phyloP scores from a whole-genome alignment of 2,797 vertebrate genomes.

The Tokudaia muenninki region DNA sequence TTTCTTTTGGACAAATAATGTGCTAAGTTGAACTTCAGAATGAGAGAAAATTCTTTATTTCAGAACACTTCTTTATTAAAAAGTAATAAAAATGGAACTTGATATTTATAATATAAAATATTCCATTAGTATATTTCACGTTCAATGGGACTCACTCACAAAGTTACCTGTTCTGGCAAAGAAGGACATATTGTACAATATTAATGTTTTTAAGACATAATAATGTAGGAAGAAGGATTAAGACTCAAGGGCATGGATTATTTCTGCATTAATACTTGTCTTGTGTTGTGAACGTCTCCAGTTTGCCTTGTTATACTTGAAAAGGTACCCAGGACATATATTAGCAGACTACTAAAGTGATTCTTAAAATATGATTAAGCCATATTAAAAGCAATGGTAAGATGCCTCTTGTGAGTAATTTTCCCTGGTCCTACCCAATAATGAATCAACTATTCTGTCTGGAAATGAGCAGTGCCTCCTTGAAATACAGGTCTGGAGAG shows the following conservation, averaged over 20 bases:
- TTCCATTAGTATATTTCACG: conserved; percentile 45
- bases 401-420: conserved; percentile 67
- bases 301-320: conserved; percentile 44
- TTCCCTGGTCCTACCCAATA: not conserved
- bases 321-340: conserved; percentile 36
- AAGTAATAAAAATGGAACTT: conserved; percentile 38
- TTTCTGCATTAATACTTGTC: conserved; percentile 65
- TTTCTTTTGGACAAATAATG: conserved; percentile 47
- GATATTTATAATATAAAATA: conserved; percentile 50
- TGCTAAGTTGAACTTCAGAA: not conserved
- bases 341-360: conserved; percentile 57
- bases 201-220: conserved; percentile 64
- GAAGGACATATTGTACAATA: conserved; percentile 58
- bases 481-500: conserved; percentile 30
- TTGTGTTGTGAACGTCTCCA: conserved; percentile 16
- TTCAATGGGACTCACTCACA: conserved; percentile 58
- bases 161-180: conserved; percentile 41
- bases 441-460: conserved; percentile 60
- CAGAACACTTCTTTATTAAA: conserved; percentile 36
- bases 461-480: conserved; percentile 39
- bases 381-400: conserved; percentile 58
- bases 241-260: conserved; percentile 58
- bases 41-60: conserved; percentile 56
- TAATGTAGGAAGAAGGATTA: conserved; percentile 56
- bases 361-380: conserved; percentile 60